A percentile compares a stretch with the other conserved stretches of the same genome.
phyloP scores from a whole-genome alignment of 2,113 vertebrate genomes.

The Triplophysa dalaica region DNA sequence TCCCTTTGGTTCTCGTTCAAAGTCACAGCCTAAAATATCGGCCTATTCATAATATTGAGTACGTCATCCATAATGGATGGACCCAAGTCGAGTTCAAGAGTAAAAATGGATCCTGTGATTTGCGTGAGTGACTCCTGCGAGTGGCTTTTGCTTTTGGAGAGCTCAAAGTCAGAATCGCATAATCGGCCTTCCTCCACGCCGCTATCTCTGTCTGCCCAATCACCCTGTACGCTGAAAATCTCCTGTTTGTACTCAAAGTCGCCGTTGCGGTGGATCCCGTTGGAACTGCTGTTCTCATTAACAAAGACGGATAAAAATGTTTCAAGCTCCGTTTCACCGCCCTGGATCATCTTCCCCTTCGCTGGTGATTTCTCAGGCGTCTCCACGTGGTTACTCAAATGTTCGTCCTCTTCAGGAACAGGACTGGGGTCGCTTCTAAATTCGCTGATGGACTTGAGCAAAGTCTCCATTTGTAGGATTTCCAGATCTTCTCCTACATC shows the following conservation, averaged over 20 bases:
- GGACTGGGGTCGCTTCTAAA: conserved; percentile 63
- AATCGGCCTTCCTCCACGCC: conserved; percentile 81
- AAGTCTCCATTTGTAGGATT: conserved; percentile 69
- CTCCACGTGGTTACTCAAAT: conserved; percentile 74
- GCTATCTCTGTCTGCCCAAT: conserved; percentile 85
- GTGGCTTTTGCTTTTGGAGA: conserved; percentile 80
- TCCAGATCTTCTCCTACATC: conserved; percentile 64
- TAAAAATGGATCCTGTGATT: conserved; percentile 87
- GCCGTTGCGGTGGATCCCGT: conserved; percentile 58
- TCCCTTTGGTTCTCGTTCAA: conserved; percentile 57
- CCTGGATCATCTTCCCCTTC: conserved; percentile 53
- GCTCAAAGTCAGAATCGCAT: conserved; percentile 77
- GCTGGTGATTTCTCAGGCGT: conserved; percentile 70
- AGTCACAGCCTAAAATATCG: conserved; percentile 67
- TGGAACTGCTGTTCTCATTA: conserved; percentile 52
- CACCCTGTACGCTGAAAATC: conserved; percentile 79
- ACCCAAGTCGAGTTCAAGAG: conserved; percentile 93
- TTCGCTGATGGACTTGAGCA: conserved; percentile 70
- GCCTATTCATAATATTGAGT: conserved; percentile 95
- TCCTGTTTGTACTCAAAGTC: conserved; percentile 78
- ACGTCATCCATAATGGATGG: conserved; percentile 98
- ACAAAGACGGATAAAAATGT: conserved; percentile 48
- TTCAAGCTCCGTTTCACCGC: conserved; percentile 56
- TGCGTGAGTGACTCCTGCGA: conserved; percentile 87
- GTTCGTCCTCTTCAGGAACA: conserved; percentile 53